Conservation (phyloP, 2,113 vertebrate genomes). For the Tychaedon coryphoeus region DNA sequence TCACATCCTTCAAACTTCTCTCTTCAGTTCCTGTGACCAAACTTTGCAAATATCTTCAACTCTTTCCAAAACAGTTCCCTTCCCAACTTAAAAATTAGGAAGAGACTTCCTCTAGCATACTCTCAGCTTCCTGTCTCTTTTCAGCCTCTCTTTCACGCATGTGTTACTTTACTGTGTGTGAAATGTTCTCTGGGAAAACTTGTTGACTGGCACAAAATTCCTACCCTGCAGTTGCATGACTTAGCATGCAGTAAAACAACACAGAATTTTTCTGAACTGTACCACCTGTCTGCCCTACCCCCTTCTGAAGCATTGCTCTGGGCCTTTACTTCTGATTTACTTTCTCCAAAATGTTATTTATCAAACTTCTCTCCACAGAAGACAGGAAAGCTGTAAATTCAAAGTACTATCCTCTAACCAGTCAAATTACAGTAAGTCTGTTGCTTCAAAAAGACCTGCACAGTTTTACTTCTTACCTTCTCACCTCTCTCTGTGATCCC, state of each 20-base stretch:
- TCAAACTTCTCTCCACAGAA: not conserved
- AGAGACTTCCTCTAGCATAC: not conserved
- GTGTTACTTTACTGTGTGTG: not conserved
- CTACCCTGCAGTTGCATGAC: not conserved
- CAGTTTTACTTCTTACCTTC: not conserved
- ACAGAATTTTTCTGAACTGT: not conserved
- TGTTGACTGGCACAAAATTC: not conserved
- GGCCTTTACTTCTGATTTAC: not conserved
- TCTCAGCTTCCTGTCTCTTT: not conserved
- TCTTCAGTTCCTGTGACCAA: not conserved
- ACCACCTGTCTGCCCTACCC: not conserved
- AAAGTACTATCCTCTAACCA: not conserved
- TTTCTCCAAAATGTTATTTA: not conserved
- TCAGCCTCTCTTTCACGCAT: fast-evolving
- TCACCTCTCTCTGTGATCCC: not conserved
- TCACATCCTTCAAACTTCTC: not conserved
- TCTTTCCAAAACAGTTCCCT: not conserved
- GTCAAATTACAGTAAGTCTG: not conserved
- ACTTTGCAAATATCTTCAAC: not conserved
- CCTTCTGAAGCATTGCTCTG: not conserved
- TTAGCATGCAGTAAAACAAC: not conserved
- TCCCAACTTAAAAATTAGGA: not conserved
- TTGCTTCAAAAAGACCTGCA: not conserved
- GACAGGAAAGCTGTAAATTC: not conserved
- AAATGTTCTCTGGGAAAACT: not conserved